Conservation (phyloP, 2,113 vertebrate species). For the Paramormyrops kingsleyae region DNA sequence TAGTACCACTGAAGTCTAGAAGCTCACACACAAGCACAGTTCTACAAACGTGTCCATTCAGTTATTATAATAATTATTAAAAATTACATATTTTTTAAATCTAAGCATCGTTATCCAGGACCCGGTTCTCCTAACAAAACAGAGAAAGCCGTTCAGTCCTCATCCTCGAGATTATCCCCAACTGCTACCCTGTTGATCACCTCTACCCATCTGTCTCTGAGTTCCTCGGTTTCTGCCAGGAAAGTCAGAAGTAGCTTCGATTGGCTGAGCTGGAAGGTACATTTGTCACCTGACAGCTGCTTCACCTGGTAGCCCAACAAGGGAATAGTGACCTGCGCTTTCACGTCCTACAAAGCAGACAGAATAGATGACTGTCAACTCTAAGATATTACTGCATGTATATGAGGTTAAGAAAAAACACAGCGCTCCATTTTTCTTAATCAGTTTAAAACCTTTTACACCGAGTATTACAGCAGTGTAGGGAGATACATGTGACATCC, state of each 20-base stretch:
- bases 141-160: background rate
- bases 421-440: background rate
- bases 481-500: background rate
- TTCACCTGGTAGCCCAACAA: constrained; percentile 63
- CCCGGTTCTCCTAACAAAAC: background rate
- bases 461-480: background rate
- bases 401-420: background rate
- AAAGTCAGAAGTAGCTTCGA: constrained; percentile 57
- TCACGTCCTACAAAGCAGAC: constrained; percentile 49
- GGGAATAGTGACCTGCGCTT: constrained; percentile 61
- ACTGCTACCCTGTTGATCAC: constrained; percentile 35
- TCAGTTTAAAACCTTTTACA: background rate
- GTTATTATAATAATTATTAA: background rate
- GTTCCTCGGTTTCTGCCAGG: constrained; percentile 51
- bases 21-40: background rate
- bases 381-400: background rate
- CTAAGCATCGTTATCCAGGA: background rate
- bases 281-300: constrained; percentile 33
- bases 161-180: constrained; percentile 9
- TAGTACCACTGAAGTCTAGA: background rate
- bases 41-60: background rate
- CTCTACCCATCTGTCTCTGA: constrained; percentile 54
- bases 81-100: background rate
- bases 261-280: constrained; percentile 59
- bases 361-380: background rate